Conservation (phyloP, 2,113 vertebrate genomes). For the Tupaia chinensis region DNA sequence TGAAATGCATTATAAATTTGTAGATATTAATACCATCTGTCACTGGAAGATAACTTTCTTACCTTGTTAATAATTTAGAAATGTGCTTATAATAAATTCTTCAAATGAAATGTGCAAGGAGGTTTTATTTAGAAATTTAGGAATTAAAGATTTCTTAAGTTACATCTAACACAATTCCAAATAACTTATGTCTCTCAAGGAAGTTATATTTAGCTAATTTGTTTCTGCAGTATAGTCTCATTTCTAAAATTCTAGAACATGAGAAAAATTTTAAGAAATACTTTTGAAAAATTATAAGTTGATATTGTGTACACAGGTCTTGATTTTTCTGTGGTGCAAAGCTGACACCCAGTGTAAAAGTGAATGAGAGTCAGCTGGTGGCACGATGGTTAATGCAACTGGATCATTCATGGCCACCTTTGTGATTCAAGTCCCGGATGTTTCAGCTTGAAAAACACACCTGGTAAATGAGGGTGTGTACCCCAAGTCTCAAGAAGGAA, state of each 20-base stretch:
- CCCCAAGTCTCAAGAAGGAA: no score
- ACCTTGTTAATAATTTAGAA: neutral
- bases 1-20: neutral
- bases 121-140: conserved; percentile 23
- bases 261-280: neutral
- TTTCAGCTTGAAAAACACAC: no score
- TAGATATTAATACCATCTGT: neutral
- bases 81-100: neutral
- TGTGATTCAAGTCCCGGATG: no score
- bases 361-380: neutral
- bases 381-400: no score
- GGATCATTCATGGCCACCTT: no score
- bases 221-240: neutral
- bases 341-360: neutral
- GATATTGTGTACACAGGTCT: neutral
- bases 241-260: neutral
- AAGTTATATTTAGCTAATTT: conserved; percentile 11
- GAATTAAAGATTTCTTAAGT: conserved; percentile 7
- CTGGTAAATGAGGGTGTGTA: no score
- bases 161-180: neutral
- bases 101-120: neutral
- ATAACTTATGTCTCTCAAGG: neutral
- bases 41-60: neutral
- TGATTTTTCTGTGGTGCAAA: fast-evolving
- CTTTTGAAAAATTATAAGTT: neutral